phyloP scores from a whole-genome alignment of 2,113 vertebrate species.

The Pterocles orientalis region DNA sequence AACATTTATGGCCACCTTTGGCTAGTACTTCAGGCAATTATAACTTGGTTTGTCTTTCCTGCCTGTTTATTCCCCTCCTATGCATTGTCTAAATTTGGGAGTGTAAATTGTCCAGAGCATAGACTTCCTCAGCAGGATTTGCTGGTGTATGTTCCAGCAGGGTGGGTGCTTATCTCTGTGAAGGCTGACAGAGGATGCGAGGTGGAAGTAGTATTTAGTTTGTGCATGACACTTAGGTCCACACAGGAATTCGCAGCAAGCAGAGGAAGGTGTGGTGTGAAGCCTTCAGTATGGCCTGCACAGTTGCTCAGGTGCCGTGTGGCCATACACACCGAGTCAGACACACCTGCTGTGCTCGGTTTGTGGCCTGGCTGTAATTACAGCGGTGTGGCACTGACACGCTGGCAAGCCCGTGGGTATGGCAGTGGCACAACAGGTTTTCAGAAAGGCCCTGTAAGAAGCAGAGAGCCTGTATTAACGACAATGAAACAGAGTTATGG shows the following conservation, averaged over 20 bases:
- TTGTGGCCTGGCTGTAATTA: background rate
- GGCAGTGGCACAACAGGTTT: background rate
- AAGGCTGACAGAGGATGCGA: background rate
- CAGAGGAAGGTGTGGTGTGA: background rate
- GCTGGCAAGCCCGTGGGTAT: background rate
- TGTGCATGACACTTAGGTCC: accelerated
- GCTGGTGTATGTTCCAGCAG: background rate
- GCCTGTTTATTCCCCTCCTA: background rate
- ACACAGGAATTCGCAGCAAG: background rate
- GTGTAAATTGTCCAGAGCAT: background rate
- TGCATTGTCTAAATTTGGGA: background rate
- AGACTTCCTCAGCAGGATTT: background rate
- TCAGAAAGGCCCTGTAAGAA: accelerated
- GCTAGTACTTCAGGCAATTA: background rate
- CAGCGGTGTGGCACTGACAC: accelerated
- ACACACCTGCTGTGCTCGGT: background rate
- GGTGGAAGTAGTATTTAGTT: background rate
- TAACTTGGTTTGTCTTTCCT: background rate
- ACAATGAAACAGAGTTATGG: background rate
- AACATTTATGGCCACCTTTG: background rate
- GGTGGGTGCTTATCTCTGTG: background rate
- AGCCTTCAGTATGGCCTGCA: background rate
- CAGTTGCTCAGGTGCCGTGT: accelerated
- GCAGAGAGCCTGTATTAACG: too few relatives aligned
- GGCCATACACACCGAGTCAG: background rate